Evolutionary conservation across 2,113 vertebrate genomes (phyloP).

Genomic region (Tichodroma muraria): DNA sequence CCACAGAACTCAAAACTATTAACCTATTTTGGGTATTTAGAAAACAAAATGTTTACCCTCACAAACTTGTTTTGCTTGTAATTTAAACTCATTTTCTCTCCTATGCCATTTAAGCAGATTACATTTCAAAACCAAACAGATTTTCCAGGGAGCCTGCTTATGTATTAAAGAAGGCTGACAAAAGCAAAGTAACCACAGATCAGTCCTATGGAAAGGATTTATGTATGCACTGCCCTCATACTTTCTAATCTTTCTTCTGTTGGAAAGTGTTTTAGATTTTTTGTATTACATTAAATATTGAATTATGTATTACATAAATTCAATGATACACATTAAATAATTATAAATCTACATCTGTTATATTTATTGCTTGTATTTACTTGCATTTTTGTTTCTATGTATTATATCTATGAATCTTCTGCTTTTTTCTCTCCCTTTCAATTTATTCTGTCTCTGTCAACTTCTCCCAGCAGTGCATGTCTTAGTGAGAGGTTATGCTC

Average conservation of each 20-base stretch:
- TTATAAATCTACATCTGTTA: background rate
- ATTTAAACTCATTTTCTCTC: constrained; percentile 3
- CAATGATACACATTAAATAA: background rate
- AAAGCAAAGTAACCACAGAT: background rate
- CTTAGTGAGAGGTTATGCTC: background rate
- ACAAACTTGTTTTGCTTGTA: background rate
- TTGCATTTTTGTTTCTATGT: background rate
- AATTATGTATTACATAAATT: background rate
- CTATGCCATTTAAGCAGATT: background rate
- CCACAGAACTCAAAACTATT: background rate
- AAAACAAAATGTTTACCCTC: constrained; percentile 41
- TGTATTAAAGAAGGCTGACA: background rate
- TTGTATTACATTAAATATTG: background rate
- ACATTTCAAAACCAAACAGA: constrained; percentile 6
- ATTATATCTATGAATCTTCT: background rate
- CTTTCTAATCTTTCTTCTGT: background rate
- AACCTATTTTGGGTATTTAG: background rate
- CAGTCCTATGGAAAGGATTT: background rate
- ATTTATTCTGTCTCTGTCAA: background rate
- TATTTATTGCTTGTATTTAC: background rate
- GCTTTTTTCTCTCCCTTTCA: background rate
- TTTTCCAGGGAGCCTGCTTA: background rate
- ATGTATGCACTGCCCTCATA: background rate
- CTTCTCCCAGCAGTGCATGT: background rate
- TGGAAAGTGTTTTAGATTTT: background rate